These are phyloP conservation scores for Nesidiocoris tenuis DNA, from an alignment of 2,888 invertebrate genomes.

Conservation along the genomic window DNA sequence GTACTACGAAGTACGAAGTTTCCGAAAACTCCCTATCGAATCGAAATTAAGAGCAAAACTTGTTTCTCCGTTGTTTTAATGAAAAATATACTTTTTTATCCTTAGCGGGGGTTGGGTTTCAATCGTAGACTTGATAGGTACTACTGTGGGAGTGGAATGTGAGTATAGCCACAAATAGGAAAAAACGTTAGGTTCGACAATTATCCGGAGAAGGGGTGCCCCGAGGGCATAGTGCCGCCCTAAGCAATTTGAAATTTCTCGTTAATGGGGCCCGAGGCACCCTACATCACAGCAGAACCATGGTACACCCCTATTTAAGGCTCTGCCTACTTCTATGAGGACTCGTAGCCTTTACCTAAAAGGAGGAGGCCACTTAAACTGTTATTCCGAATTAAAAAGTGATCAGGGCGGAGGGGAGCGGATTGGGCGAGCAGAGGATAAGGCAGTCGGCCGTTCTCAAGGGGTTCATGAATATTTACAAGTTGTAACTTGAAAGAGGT, in stretches of 20 bases:
- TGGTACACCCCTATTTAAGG: conserved; percentile 41
- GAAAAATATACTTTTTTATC: too few relatives aligned
- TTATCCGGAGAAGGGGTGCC: conserved; percentile 27
- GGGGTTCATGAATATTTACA: conserved; percentile 34
- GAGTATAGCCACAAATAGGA: conserved; percentile 24
- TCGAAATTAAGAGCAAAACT: too few relatives aligned
- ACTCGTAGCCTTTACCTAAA: not conserved
- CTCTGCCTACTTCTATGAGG: conserved; percentile 11
- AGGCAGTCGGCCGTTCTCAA: conserved; percentile 5
- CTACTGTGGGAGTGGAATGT: conserved; percentile 39
- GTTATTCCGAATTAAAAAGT: conserved; percentile 40
- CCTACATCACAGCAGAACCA: conserved; percentile 17
- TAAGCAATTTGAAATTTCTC: conserved; percentile 42
- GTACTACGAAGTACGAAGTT: too few relatives aligned
- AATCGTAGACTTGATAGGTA: not conserved
- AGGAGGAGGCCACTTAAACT: conserved; percentile 1
- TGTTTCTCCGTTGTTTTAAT: too few relatives aligned
- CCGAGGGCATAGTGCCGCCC: conserved; percentile 36
- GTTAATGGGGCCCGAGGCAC: conserved; percentile 36
- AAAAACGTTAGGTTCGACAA: conserved; percentile 24
- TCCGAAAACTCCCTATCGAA: too few relatives aligned
- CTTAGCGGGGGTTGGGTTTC: not conserved
- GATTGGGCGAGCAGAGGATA: not conserved
- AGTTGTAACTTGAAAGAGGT: not conserved
- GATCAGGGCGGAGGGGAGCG: conserved; percentile 17